phyloP scores from a whole-genome alignment of 2,888 invertebrate species.

The Catocala nupta region DNA sequence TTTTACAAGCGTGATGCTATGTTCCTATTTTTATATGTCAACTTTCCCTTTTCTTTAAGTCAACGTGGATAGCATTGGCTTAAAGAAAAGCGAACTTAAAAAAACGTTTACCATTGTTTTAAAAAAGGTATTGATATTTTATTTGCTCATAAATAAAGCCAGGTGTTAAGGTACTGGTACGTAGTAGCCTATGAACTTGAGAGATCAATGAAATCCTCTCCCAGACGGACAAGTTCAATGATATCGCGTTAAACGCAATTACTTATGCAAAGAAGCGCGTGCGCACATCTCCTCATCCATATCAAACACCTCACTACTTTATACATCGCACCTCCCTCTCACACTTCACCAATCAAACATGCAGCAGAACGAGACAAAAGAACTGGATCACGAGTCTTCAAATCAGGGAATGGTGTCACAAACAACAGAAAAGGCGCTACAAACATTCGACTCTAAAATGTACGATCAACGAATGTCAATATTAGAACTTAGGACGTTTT shows the following conservation, averaged over 20 bases:
- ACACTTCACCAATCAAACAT: conserved; percentile 45
- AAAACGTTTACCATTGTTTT: no score
- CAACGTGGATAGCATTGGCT: background rate
- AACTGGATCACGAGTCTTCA: conserved; percentile 73
- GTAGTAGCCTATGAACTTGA: conserved; percentile 30
- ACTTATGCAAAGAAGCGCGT: conserved; percentile 75
- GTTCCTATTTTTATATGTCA: background rate
- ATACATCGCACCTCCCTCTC: conserved; percentile 60
- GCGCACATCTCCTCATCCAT: conserved; percentile 74
- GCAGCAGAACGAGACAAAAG: conserved; percentile 58
- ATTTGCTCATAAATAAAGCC: no score
- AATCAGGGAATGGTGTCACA: conserved; percentile 86
- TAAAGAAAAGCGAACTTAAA: no score
- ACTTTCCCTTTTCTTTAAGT: no score
- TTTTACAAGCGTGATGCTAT: no score
- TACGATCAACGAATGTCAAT: conserved; percentile 51
- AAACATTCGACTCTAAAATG: conserved; percentile 67
- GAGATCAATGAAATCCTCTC: conserved; percentile 69
- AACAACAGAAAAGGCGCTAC: conserved; percentile 84
- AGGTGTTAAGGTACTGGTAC: background rate
- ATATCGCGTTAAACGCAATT: conserved; percentile 71
- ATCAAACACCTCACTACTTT: conserved; percentile 72
- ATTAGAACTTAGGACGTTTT: conserved; percentile 74
- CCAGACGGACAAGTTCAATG: conserved; percentile 78
- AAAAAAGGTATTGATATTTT: no score